Conservation (phyloP, 2,113 vertebrate genomes). For the Anarrhichthys ocellatus region DNA sequence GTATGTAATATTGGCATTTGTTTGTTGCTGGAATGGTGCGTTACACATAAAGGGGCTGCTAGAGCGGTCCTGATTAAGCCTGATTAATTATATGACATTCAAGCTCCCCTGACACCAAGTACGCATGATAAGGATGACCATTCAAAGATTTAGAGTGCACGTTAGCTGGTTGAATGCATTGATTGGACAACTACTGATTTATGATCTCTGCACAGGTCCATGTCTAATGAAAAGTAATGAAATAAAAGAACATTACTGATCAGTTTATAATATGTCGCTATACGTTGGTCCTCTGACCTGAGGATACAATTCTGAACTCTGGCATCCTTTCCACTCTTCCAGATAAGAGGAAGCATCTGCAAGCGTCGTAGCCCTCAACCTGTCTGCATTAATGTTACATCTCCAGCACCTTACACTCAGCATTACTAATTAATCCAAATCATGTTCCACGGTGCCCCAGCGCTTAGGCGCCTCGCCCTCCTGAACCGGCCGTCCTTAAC, state of each 20-base stretch:
- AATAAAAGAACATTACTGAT: background rate
- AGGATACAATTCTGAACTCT: conserved; percentile 31
- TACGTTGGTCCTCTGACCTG: conserved; percentile 15
- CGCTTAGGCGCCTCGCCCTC: background rate
- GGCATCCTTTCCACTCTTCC: background rate
- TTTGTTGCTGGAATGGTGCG: background rate
- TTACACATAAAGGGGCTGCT: background rate
- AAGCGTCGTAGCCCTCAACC: conserved; percentile 21
- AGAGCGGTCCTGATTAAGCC: background rate
- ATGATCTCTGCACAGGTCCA: background rate
- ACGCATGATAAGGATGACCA: background rate
- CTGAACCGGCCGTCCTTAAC: conserved; percentile 13
- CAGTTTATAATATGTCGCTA: background rate
- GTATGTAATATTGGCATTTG: background rate
- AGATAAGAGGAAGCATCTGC: conserved; percentile 49
- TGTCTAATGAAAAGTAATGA: background rate
- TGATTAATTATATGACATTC: background rate
- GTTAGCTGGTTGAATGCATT: background rate
- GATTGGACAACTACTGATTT: background rate
- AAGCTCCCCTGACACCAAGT: background rate
- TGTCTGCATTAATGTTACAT: conserved; percentile 58
- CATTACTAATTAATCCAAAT: conserved; percentile 72
- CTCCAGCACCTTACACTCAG: conserved; percentile 42
- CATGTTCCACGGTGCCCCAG: conserved; percentile 47
- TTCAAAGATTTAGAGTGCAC: background rate